phyloP scores from a whole-genome alignment of 1,140 invertebrate species.

The Telenomus remus region DNA sequence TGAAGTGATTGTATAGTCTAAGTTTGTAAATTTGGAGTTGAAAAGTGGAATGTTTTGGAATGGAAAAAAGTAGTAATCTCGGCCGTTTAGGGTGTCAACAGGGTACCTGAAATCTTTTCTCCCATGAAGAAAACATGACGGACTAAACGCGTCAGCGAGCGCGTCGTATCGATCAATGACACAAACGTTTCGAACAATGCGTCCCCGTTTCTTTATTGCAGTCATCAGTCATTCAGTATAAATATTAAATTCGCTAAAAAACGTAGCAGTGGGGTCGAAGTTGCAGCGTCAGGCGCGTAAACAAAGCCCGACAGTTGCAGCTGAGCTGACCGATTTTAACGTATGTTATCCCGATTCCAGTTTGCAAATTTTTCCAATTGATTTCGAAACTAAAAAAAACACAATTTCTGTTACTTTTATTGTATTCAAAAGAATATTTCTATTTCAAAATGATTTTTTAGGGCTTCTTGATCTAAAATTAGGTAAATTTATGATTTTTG shows the following conservation, averaged over 20 bases:
- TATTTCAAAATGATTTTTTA: too few species aligned
- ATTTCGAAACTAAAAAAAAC: too few species aligned
- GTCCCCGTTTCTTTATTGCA: slow-evolving; percentile 73
- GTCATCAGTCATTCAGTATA: slow-evolving; percentile 76
- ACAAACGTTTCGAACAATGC: slow-evolving; percentile 74
- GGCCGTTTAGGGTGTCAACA: slow-evolving; percentile 46
- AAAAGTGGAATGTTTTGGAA: slow-evolving; percentile 14
- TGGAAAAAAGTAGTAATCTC: slow-evolving; percentile 36
- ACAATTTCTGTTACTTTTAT: too few species aligned
- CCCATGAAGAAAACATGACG: slow-evolving; percentile 51
- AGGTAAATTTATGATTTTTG: too few species aligned
- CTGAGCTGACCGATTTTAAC: slow-evolving; percentile 68
- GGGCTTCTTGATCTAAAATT: too few species aligned
- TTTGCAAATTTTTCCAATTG: slow-evolving; percentile 46
- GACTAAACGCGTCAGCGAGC: slow-evolving; percentile 46
- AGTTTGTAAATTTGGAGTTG: too few species aligned
- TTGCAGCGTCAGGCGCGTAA: slow-evolving; percentile 72
- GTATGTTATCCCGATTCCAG: slow-evolving; percentile 43
- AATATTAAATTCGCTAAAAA: slow-evolving; percentile 76
- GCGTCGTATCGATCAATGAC: slow-evolving; percentile 74
- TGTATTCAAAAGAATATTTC: too few species aligned
- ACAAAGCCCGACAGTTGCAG: slow-evolving; percentile 61
- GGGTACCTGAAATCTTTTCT: slow-evolving; percentile 64
- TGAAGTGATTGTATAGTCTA: too few species aligned
- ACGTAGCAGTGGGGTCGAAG: slow-evolving; percentile 68